Evolutionary conservation across 2,113 vertebrate species (phyloP).

Genomic region (Ranitomeya variabilis): DNA sequence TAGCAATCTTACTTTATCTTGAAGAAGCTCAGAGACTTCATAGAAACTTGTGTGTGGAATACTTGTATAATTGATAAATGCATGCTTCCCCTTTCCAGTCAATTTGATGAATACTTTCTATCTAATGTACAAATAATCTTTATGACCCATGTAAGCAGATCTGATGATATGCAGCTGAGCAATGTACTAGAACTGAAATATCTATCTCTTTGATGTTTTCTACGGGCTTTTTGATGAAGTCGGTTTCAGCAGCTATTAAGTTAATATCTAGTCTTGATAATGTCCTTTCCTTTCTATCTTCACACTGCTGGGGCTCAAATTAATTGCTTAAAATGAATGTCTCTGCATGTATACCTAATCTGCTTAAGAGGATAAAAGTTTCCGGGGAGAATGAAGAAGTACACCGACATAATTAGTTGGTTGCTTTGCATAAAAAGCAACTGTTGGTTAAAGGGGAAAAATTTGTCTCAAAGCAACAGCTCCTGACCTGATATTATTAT

Average conservation of each 20-base stretch:
- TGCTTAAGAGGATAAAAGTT: conserved; percentile 65
- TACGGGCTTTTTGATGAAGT: conserved; percentile 78
- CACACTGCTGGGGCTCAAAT: conserved; percentile 75
- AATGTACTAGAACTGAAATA: conserved; percentile 84
- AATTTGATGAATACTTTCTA: conserved; percentile 71
- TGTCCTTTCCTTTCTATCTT: conserved; percentile 77
- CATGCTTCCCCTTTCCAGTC: conserved; percentile 57
- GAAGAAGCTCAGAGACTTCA: neutral
- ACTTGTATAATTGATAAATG: conserved; percentile 54
- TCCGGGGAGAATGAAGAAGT: conserved; percentile 59
- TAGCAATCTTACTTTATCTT: conserved; percentile 7
- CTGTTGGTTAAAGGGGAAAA: conserved; percentile 29
- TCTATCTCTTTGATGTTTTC: conserved; percentile 79
- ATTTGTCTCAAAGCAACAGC: neutral
- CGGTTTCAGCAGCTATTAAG: conserved; percentile 83
- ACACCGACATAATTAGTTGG: conserved; percentile 49
- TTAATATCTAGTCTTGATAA: conserved; percentile 82
- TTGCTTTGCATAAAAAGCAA: conserved; percentile 48
- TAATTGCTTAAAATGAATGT: conserved; percentile 74
- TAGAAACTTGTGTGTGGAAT: conserved; percentile 3
- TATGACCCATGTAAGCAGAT: conserved; percentile 80
- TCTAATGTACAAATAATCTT: conserved; percentile 81
- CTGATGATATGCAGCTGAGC: conserved; percentile 78
- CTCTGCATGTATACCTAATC: conserved; percentile 73
- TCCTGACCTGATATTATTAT: neutral